Conservation (phyloP, 2,113 vertebrate species). For the Crotalus horridus region DNA sequence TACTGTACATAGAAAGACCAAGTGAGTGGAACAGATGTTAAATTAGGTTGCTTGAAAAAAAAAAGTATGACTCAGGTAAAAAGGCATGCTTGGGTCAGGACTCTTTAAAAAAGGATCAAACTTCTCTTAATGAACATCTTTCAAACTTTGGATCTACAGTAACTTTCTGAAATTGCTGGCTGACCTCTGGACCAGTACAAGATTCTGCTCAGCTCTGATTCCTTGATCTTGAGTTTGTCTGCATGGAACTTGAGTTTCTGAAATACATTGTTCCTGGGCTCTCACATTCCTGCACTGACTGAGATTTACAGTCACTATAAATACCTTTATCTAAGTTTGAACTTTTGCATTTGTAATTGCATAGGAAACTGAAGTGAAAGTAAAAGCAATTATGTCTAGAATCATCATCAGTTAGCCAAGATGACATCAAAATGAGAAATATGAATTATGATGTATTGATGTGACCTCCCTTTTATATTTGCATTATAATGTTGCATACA, state of each 20-base stretch:
- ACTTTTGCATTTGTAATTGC: not conserved
- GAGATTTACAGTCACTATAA: not conserved
- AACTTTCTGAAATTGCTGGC: not conserved
- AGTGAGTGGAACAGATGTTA: not conserved
- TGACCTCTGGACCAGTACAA: not conserved
- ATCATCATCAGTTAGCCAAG: not conserved
- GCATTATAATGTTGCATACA: not conserved
- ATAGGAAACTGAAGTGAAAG: not conserved
- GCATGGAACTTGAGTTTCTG: not conserved
- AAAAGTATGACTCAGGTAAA: not conserved
- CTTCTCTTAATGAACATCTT: not conserved
- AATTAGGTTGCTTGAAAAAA: not conserved
- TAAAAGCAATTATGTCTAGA: not conserved
- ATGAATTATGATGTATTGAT: not conserved
- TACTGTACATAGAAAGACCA: not conserved
- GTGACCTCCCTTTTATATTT: not conserved
- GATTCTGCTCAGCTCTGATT: not conserved
- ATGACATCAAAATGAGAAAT: not conserved
- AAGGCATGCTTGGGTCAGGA: not conserved
- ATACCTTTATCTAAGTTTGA: not conserved
- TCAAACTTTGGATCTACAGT: not conserved
- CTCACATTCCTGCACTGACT: not conserved
- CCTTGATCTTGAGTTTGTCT: not conserved
- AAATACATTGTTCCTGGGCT: not conserved
- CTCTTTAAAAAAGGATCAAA: not conserved